Percentiles rank a stretch among this genome's conserved stretches.
phyloP scores from a whole-genome alignment of 2,888 invertebrate species.

The Suillia variegata region DNA sequence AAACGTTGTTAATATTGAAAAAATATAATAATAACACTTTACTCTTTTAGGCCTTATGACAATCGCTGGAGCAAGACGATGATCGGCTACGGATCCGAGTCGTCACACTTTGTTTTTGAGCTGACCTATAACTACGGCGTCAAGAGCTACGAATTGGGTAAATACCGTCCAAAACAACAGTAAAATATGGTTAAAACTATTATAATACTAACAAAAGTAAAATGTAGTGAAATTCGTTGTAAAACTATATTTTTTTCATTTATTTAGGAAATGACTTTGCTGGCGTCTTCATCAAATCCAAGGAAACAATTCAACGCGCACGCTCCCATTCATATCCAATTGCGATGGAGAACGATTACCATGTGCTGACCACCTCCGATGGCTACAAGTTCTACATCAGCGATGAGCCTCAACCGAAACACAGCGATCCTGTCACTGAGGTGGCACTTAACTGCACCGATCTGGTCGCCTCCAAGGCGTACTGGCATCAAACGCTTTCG shows the following conservation, averaged over 20 bases:
- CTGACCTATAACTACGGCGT: constrained; percentile 97
- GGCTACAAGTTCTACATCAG: constrained; percentile 87
- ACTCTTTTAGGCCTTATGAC: constrained; percentile 80
- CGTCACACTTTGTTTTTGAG: constrained; percentile 93
- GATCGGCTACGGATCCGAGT: constrained; percentile 97
- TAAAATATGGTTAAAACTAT: background rate
- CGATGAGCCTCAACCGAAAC: constrained; percentile 71
- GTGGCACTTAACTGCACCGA: constrained; percentile 81
- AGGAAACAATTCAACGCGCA: constrained; percentile 76
- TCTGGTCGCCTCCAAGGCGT: constrained; percentile 75
- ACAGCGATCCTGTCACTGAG: constrained; percentile 79
- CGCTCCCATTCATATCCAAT: constrained; percentile 75
- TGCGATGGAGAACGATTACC: constrained; percentile 66
- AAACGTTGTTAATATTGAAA: background rate
- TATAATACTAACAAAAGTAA: too few species aligned
- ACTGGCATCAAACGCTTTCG: constrained; percentile 82
- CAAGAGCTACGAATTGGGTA: constrained; percentile 80
- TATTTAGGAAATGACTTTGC: constrained; percentile 81
- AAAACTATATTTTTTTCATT: background rate
- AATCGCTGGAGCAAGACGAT: constrained; percentile 99
- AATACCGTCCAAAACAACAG: constrained; percentile 5
- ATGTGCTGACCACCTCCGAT: constrained; percentile 82
- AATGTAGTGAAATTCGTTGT: too few species aligned
- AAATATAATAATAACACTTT: background rate
- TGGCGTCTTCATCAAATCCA: constrained; percentile 83